Conservation (phyloP, 2,113 vertebrate species). For the Alligator mississippiensis region DNA sequence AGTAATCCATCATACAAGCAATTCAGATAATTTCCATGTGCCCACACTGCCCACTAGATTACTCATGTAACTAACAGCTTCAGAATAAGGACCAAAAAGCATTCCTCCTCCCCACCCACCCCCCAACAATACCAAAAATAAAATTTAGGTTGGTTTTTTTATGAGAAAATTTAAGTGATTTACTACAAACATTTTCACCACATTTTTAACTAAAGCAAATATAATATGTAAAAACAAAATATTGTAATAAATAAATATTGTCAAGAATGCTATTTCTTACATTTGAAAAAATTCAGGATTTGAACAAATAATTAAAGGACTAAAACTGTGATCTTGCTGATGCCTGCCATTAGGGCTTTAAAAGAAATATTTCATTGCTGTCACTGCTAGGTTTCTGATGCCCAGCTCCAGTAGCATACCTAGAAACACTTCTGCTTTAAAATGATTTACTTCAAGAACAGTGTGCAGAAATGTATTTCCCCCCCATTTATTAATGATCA, state of each 20-base stretch:
- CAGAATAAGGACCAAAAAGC: background rate
- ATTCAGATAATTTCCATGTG: background rate
- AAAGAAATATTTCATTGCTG: conserved; percentile 45
- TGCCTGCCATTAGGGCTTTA: conserved; percentile 34
- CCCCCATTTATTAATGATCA: conserved; percentile 43
- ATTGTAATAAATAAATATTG: background rate
- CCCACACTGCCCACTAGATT: background rate
- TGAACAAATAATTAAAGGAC: conserved; percentile 34
- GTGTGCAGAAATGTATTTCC: background rate
- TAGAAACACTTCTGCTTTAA: conserved; percentile 30
- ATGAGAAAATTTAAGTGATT: too few species aligned
- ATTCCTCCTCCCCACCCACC: background rate
- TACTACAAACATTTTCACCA: background rate
- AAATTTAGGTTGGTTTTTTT: background rate
- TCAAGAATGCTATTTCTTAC: conserved; percentile 36
- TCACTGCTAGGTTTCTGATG: conserved; percentile 41
- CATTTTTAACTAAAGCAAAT: conserved; percentile 36
- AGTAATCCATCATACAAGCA: background rate
- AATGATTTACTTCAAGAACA: conserved; percentile 53
- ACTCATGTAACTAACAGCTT: background rate
- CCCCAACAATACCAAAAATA: background rate
- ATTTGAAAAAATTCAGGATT: conserved; percentile 38
- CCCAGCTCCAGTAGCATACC: conserved; percentile 9
- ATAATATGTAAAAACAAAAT: background rate
- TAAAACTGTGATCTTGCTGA: conserved; percentile 54